Conservation (phyloP, 2,797 vertebrate species). For the Oryzias dopingdopingensis region DNA sequence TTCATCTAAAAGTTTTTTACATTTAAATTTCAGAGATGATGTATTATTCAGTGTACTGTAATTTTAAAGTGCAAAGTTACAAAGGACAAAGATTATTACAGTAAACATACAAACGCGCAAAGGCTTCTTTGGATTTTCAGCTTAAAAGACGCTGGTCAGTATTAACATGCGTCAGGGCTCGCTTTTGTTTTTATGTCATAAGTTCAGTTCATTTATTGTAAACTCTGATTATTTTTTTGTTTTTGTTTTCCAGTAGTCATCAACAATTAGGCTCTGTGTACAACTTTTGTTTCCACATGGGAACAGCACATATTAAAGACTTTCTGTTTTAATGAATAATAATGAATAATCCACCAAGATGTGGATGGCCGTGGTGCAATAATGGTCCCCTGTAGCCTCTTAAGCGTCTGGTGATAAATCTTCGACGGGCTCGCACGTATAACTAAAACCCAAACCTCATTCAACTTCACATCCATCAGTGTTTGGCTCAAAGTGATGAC, state of each 20-base stretch:
- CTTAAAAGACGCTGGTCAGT: conserved; percentile 11
- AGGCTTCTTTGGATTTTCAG: conserved; percentile 11
- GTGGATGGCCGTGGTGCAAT: conserved; percentile 75
- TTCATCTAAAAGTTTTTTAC: conserved; percentile 28
- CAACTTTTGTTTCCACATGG: conserved; percentile 38
- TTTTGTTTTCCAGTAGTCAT: conserved; percentile 29
- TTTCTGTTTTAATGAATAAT: conserved; percentile 79
- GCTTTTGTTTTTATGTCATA: too few species aligned
- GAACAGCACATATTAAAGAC: conserved; percentile 67
- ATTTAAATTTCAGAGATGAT: conserved; percentile 15
- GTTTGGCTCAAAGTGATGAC: conserved; percentile 89
- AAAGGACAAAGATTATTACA: conserved; percentile 20
- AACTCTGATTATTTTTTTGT: conserved; percentile 2
- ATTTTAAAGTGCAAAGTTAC: conserved; percentile 32
- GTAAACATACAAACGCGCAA: conserved; percentile 9
- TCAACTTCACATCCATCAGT: conserved; percentile 92
- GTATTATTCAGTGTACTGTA: conserved; percentile 14
- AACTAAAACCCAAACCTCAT: conserved; percentile 93
- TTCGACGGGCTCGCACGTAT: conserved; percentile 82
- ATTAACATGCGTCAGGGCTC: neutral
- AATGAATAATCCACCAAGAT: conserved; percentile 73
- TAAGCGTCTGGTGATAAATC: conserved; percentile 85
- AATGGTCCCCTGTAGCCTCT: conserved; percentile 83
- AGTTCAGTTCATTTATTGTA: too few species aligned
- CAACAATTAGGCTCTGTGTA: conserved; percentile 29